Evolutionary conservation across 1,140 invertebrate genomes (phyloP).

Genomic region (Carposina sasakii): DNA sequence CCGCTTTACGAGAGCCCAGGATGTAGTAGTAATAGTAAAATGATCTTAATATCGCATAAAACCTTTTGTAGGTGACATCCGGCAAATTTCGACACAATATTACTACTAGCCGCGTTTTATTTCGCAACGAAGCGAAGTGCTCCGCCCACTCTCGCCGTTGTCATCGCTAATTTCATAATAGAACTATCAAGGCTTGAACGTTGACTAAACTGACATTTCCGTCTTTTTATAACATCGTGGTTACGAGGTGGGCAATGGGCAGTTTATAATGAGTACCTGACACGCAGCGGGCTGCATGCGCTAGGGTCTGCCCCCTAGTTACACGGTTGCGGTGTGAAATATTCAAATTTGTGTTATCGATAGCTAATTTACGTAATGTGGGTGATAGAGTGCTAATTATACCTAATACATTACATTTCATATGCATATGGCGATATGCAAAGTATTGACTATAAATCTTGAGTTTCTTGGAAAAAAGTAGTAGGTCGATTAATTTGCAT

Average conservation of each 20-base stretch:
- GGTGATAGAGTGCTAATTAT: too few species aligned
- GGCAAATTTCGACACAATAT: slow-evolving; percentile 22
- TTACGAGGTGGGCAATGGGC: not conserved
- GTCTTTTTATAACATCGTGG: not conserved
- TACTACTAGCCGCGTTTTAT: not conserved
- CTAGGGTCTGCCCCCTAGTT: too few species aligned
- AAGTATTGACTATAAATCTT: too few species aligned
- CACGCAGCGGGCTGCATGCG: slow-evolving; percentile 13
- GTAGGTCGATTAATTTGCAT: too few species aligned
- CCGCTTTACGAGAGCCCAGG: slow-evolving; percentile 36
- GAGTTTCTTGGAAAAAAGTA: too few species aligned
- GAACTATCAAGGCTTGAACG: not conserved
- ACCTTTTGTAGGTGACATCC: slow-evolving; percentile 28
- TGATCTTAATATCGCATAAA: slow-evolving; percentile 55
- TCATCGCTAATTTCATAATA: slow-evolving; percentile 4
- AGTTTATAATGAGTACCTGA: slow-evolving; percentile 35
- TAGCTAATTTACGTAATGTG: too few species aligned
- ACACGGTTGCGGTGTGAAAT: too few species aligned
- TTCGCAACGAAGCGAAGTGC: too few species aligned
- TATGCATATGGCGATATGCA: too few species aligned
- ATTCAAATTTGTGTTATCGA: too few species aligned
- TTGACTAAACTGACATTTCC: slow-evolving; percentile 4
- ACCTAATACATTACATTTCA: too few species aligned
- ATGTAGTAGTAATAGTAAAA: slow-evolving; percentile 58
- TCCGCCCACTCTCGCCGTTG: too few species aligned